A percentile compares a stretch with the other conserved stretches of the same genome.
These are phyloP conservation scores for Dasypus novemcinctus DNA, from an alignment of 2,113 vertebrate species.

Conservation along the genomic window DNA sequence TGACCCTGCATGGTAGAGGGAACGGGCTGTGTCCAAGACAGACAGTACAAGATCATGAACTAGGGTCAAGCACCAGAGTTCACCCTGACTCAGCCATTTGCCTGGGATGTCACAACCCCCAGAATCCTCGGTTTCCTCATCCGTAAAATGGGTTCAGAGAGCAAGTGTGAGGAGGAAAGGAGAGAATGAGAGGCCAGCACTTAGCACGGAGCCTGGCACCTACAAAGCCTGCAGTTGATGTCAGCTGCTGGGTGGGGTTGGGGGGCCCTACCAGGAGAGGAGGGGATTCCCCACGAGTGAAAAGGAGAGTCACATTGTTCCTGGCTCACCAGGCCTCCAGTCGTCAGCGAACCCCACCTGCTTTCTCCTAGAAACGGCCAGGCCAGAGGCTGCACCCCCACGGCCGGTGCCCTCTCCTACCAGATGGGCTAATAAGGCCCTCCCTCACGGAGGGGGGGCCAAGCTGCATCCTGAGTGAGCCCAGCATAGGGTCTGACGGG, in stretches of 20 bases:
- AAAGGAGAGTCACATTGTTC: neutral
- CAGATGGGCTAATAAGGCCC: neutral
- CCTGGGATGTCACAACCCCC: neutral
- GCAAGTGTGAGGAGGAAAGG: neutral
- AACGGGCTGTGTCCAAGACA: accelerated
- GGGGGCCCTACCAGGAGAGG: neutral
- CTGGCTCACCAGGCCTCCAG: neutral
- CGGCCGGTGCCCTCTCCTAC: neutral
- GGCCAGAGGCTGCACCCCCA: neutral
- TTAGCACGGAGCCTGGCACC: neutral
- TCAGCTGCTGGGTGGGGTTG: neutral
- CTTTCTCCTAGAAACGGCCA: neutral
- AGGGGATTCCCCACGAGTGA: too few species aligned
- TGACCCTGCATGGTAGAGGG: neutral
- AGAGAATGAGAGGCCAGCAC: neutral
- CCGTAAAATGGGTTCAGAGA: neutral
- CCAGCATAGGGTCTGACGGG: neutral
- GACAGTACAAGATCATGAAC: accelerated
- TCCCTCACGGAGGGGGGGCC: neutral
- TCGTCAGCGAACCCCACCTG: neutral
- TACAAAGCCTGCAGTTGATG: accelerated
- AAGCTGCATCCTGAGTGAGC: neutral
- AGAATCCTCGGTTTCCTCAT: neutral
- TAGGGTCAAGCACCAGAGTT: neutral
- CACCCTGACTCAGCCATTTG: neutral